A percentile compares a stretch with the other conserved stretches of the same genome.
Evolutionary conservation across 2,113 vertebrate species (phyloP).

Genomic region (Sebastes fasciatus): DNA sequence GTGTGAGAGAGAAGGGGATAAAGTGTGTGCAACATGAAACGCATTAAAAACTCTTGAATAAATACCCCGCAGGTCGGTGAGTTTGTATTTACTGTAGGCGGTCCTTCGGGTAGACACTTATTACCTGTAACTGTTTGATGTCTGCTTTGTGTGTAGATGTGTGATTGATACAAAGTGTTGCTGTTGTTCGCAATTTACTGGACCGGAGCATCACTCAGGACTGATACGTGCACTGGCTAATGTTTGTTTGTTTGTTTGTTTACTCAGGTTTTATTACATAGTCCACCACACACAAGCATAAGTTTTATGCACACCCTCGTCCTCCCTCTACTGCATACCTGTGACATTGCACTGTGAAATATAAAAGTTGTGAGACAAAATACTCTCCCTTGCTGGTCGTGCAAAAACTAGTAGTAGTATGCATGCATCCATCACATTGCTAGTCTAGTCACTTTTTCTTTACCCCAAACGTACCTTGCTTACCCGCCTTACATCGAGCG

Average conservation of each 20-base stretch:
- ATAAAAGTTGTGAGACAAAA: neutral
- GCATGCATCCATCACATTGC: neutral
- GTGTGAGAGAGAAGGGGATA: neutral
- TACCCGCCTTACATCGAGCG: neutral
- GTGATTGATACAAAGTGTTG: neutral
- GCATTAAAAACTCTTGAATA: slow-evolving; percentile 35
- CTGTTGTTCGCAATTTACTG: neutral
- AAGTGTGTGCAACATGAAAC: slow-evolving; percentile 18
- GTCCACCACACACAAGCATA: neutral
- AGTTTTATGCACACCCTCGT: neutral
- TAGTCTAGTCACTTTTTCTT: slow-evolving; percentile 1
- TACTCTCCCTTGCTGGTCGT: neutral
- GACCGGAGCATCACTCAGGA: neutral
- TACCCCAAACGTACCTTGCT: neutral
- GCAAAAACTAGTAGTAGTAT: neutral
- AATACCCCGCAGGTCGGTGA: neutral
- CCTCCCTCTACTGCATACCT: neutral
- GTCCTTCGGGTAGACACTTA: neutral
- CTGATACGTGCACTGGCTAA: too few species aligned
- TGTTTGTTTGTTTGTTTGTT: neutral
- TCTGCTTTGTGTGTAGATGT: neutral
- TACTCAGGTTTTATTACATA: neutral
- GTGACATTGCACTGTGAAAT: neutral
- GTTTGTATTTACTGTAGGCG: slow-evolving; percentile 13
- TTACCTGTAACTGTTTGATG: slow-evolving; percentile 22